phyloP scores from a whole-genome alignment of 2,113 vertebrate genomes.

The Fregata magnificens region DNA sequence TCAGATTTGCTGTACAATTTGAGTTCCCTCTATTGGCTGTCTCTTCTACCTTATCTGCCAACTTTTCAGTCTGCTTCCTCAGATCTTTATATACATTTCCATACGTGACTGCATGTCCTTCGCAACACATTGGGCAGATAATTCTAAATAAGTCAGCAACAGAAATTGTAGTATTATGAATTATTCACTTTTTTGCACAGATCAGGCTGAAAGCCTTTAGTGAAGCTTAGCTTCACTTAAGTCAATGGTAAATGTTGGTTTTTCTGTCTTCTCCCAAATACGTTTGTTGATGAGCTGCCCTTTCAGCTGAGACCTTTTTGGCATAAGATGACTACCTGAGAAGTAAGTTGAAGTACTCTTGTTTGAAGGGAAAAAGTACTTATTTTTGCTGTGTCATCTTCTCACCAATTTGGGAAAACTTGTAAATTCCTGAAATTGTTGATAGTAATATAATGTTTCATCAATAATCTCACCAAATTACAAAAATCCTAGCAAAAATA shows the following conservation, averaged over 20 bases:
- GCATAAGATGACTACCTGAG: not conserved
- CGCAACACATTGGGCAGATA: not conserved
- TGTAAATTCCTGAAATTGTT: not conserved
- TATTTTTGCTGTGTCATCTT: not conserved
- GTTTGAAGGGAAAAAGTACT: not conserved
- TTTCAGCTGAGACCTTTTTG: not conserved
- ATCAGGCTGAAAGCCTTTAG: not conserved
- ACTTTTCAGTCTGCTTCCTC: conserved; percentile 66
- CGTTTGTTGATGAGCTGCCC: not conserved
- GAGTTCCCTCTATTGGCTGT: conserved; percentile 61
- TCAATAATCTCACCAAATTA: not conserved
- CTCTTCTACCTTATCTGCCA: conserved; percentile 72
- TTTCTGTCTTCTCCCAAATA: not conserved
- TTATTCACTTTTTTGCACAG: not conserved
- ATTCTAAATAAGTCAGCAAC: not conserved
- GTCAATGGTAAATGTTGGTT: not conserved
- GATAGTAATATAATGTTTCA: not conserved
- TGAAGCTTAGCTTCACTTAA: not conserved
- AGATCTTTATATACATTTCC: conserved; percentile 37
- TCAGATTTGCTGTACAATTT: conserved; percentile 74
- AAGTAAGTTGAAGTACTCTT: not conserved
- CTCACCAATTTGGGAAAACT: not conserved
- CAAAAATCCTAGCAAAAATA: not conserved
- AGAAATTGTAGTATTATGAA: not conserved
- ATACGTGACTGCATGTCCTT: conserved; percentile 34